phyloP scores from a whole-genome alignment of 2,113 vertebrate species.

The Sterrhoptilus dennistouni region DNA sequence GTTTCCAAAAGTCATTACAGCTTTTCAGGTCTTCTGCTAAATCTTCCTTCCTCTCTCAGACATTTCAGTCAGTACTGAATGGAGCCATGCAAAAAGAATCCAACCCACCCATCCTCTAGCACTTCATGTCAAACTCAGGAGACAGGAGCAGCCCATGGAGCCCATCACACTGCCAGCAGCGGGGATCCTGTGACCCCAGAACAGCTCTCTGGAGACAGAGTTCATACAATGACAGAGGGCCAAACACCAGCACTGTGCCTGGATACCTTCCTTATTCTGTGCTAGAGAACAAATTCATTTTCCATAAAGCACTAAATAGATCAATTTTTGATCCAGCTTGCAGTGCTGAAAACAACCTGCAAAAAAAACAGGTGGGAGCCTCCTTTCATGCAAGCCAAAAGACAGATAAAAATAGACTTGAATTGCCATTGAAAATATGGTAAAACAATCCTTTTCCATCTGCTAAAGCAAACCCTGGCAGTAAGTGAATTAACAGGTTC shows the following conservation, averaged over 20 bases:
- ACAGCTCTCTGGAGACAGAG: not conserved
- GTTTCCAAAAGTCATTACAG: not conserved
- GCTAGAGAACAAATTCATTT: constrained; percentile 51
- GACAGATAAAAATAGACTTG: constrained; percentile 76
- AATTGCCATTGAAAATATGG: constrained; percentile 69
- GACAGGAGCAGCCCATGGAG: not conserved
- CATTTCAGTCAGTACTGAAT: not conserved
- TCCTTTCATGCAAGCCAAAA: constrained; percentile 68
- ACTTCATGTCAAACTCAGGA: constrained; percentile 4
- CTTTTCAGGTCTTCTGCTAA: not conserved
- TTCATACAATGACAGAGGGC: not conserved
- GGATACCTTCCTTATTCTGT: not conserved
- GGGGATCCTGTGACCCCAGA: not conserved
- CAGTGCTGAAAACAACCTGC: constrained; percentile 72
- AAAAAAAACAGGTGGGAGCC: constrained; percentile 78
- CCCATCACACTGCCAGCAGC: not conserved
- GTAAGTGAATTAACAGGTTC: constrained; percentile 73
- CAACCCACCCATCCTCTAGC: not conserved
- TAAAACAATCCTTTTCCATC: constrained; percentile 76
- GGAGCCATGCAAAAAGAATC: not conserved
- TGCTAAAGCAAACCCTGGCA: constrained; percentile 57
- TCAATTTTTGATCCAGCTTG: constrained; percentile 29
- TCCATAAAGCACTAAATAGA: constrained; percentile 13
- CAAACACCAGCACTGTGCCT: not conserved
- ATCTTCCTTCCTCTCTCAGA: not conserved